These are phyloP conservation scores for Vanessa atalanta DNA, from an alignment of 1,140 invertebrate species.

Conservation along the genomic window DNA sequence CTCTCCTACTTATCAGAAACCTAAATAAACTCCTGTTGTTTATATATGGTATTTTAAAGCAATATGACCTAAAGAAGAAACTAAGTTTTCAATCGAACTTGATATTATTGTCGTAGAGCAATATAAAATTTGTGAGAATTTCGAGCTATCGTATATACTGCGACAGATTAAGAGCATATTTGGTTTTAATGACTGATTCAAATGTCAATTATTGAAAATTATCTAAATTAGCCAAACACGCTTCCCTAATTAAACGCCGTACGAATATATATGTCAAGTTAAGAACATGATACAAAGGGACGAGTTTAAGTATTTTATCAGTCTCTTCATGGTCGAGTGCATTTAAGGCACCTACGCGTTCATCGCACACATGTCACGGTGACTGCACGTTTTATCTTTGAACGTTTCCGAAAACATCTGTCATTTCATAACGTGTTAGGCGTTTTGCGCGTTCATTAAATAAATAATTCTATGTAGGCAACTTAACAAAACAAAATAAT, in stretches of 20 bases:
- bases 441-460: background rate
- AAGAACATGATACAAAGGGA: conserved; percentile 6
- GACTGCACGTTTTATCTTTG: conserved; percentile 28
- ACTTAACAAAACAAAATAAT: background rate
- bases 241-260: background rate
- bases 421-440: conserved; percentile 3
- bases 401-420: conserved; percentile 27
- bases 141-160: too few species aligned
- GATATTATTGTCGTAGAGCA: too few species aligned
- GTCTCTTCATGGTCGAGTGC: conserved; percentile 29
- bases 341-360: conserved; percentile 27
- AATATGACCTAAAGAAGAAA: background rate
- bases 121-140: too few species aligned
- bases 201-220: background rate
- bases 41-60: background rate
- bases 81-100: too few species aligned
- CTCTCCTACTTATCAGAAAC: conserved; percentile 16
- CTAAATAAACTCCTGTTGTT: background rate
- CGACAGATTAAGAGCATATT: background rate
- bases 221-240: background rate
- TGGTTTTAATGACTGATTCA: background rate
- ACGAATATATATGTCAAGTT: background rate
- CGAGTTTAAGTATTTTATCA: conserved; percentile 29
- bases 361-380: conserved; percentile 29
- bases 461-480: background rate